Evolutionary conservation across 2,113 vertebrate species (phyloP), one percentile per base, ranked within the genome.

Genomic region (Cyanoderma ruficeps): DNA sequence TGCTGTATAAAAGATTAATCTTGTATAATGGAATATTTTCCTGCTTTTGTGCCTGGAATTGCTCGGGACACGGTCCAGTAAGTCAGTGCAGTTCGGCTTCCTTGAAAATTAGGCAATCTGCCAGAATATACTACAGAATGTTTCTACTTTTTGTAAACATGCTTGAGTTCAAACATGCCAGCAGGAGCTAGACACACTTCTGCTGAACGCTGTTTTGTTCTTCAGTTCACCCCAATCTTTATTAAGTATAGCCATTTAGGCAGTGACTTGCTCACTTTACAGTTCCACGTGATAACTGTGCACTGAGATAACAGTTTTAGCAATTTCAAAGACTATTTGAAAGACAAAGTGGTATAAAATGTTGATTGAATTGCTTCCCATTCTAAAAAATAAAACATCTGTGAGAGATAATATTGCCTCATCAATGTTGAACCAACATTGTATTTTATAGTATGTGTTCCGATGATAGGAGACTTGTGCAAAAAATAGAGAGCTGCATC

Each of bases 381-480:
- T 94, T 64, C 94, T 82, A 53, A 95, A 87, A 60, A 89, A 89
- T 71, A 86, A 84, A 94, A 92, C 90, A 96, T 88, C 94, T 97
- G 93, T 92, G 88, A 53, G 84, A 86, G 65, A 69, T 92, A 87
- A 89, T 93, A 93, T 33, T 87, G 80, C 11, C 80, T 95, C 77
- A 90, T 90, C 69, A 61, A 7, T 84, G 69, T 89, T 95, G 90
- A 93, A 87, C 65, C 68, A 96, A 76, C 83, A 57, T 79, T 89
- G 49, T 82, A 64, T 89, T 92, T 95, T 90, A 46, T 68, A 61
- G 61, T 57, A 50, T 20, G 27, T 75, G 16, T 82, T 86, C 47
- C 53, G 64, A 11, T 79, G 60, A 79, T 42, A 75, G 88, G 31
- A 81, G 25, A 87, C 18, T 79, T 13, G 49, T 60, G 70, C 60